Base-by-base conservation (phyloP, 2,797 vertebrate genomes). In the Pseudotriccus pelzelni region DNA sequence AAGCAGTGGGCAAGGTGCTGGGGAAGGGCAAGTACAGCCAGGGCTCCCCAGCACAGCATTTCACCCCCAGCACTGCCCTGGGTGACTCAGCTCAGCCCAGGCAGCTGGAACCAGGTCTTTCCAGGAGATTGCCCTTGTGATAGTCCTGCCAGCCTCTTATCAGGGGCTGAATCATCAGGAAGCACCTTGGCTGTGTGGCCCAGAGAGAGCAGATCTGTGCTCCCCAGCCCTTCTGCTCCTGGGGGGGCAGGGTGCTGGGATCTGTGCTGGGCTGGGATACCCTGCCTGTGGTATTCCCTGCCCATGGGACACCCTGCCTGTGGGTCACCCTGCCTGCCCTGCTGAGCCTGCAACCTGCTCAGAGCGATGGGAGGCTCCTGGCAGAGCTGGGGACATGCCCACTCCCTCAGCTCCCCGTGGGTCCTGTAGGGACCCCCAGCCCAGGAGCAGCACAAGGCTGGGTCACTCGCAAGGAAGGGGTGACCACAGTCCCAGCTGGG, bases 261-360 rank as follows among this genome's bases (percentile, higher is more conserved):
- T 53, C 50, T 53, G 49, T 19, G 32, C 46, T 13, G 64, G 23
- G 50, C 3, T 66, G 44, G 63, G 39, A 8, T 43, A 2, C 21
- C 14, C 60, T 63, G 3, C 14, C 39, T 28, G 18, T 30, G 59
- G 27, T 19, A 30, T 28, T 4, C 59, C 13, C 58, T 39, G 17
- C 7, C 36, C 20, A 6, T 21, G 59, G 37, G 17, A 39, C 6
- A 4, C 36, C 17, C 41, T 44, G 21, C 28, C 21, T 7, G 4
- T 32, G 60, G 39, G 28, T 6, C 39, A 5, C 36, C 6, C 58
- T 60, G 36, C 12, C 37, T 5, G 32, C 2, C 1, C 36, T 1
- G 0, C 69, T 10, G 59, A 62, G 43, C 49, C 32, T 11, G 3
- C 0, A n/a, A 6, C 0, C 0, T 18, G 19, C 62, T 52, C 0